Percentiles rank a stretch among this genome's conserved stretches.
These are phyloP conservation scores for Myotis findleyi DNA, from an alignment of 2,797 vertebrate species.

Conservation along the genomic window DNA sequence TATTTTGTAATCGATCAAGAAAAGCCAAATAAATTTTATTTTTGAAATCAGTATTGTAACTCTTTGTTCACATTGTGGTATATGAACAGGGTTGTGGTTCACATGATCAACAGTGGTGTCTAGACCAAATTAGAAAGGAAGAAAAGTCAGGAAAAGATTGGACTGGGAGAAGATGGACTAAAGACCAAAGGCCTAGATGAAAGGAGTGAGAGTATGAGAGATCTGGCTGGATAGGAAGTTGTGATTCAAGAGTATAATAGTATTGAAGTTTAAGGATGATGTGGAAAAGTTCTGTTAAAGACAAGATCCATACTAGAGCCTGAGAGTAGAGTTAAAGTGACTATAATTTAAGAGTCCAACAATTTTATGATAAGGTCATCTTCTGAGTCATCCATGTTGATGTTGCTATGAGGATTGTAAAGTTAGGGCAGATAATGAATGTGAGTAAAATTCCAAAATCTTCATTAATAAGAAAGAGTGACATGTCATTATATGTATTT, in stretches of 20 bases:
- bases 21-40: slow-evolving; percentile 30
- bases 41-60: neutral
- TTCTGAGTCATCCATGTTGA: neutral
- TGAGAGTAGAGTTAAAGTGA: neutral
- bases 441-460: neutral
- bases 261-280: neutral
- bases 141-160: neutral
- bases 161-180: neutral
- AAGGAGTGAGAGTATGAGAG: neutral
- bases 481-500: neutral
- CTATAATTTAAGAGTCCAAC: neutral
- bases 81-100: neutral
- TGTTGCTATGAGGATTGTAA: neutral
- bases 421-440: neutral
- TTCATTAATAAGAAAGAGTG: neutral
- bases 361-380: neutral
- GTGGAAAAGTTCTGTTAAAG: neutral
- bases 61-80: neutral
- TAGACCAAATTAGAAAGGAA: neutral
- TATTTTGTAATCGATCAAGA: neutral
- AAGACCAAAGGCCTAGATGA: neutral
- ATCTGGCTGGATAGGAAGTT: neutral
- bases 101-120: neutral
- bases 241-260: neutral
- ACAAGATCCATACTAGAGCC: neutral